Conservation (phyloP, 35 echinoderm and acorn worm species). For the Lytechinus variegatus region DNA sequence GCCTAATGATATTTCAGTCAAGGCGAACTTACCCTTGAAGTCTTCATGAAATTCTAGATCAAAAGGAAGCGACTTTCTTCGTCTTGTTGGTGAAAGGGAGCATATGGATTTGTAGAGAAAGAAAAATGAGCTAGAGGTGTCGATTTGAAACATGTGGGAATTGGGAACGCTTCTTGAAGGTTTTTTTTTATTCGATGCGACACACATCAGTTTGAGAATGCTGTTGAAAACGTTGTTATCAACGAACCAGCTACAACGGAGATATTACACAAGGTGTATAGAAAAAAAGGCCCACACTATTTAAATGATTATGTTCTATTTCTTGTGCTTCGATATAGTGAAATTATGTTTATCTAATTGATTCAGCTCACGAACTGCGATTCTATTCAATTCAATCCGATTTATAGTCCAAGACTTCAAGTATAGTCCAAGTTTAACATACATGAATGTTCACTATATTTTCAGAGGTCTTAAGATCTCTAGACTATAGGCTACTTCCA, state of each 20-base stretch:
- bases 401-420: no score
- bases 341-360: no score
- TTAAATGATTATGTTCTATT: no score
- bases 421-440: no score
- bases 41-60: not conserved
- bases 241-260: not conserved
- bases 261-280: not conserved
- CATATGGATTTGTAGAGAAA: not conserved
- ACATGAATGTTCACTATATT: no score
- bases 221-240: not conserved
- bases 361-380: no score
- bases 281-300: not conserved
- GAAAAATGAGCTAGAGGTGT: not conserved
- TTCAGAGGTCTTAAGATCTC: no score
- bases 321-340: no score
- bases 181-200: not conserved
- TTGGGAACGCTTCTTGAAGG: not conserved
- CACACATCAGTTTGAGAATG: not conserved
- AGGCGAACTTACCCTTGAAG: not conserved
- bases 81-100: not conserved
- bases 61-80: not conserved
- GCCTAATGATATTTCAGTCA: no score
- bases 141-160: slow-evolving; percentile 18
- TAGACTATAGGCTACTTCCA: no score
- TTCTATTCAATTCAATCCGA: no score